Conservation (phyloP, 2,113 vertebrate species). For the Coturnix japonica region DNA sequence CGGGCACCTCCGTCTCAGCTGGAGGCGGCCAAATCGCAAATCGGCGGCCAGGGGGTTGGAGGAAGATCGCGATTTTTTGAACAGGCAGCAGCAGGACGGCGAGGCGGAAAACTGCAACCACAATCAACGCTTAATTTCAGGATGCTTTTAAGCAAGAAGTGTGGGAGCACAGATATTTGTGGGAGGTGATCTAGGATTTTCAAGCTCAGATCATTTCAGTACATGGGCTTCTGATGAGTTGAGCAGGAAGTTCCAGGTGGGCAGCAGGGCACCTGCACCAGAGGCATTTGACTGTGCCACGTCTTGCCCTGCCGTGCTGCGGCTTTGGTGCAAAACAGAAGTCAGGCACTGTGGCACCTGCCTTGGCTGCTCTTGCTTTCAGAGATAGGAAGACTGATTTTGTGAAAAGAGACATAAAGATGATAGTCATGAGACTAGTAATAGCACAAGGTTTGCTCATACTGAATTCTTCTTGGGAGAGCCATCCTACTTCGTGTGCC, state of each 20-base stretch:
- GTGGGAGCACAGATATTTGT: background rate
- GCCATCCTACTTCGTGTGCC: background rate
- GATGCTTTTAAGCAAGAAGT: background rate
- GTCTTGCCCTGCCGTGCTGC: rapidly evolving
- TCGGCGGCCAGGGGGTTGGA: background rate
- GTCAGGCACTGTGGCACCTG: background rate
- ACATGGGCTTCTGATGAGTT: background rate
- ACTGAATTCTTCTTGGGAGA: background rate
- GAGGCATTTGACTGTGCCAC: rapidly evolving
- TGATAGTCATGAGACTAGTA: background rate
- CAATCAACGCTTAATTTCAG: background rate
- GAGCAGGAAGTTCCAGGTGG: background rate
- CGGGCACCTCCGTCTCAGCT: background rate
- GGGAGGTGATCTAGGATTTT: background rate
- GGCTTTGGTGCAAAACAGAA: background rate
- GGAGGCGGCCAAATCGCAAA: rapidly evolving
- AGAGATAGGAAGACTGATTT: background rate
- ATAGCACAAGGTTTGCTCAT: background rate
- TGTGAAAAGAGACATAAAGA: background rate
- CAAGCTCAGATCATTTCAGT: background rate
- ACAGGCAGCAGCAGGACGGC: background rate
- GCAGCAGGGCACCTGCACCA: background rate
- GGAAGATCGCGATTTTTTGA: background rate
- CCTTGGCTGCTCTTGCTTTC: background rate
- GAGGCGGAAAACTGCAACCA: background rate